Percentiles rank a stretch among this genome's conserved stretches.
Evolutionary conservation across 1,140 invertebrate species (phyloP).

Genomic region (Caenorhabditis inopinata): DNA sequence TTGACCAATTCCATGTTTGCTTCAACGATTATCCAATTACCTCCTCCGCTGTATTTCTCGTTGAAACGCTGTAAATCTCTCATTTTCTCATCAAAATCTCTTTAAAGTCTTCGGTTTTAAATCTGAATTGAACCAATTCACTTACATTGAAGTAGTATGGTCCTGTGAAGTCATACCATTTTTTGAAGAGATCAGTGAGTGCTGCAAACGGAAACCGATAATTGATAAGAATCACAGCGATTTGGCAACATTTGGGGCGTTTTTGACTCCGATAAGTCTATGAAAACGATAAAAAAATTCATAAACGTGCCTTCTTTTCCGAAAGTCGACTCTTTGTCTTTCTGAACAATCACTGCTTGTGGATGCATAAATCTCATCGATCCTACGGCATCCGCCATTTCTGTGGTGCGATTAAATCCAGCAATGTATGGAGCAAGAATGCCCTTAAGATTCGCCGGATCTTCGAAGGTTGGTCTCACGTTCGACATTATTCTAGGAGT

Average conservation of each 20-base stretch:
- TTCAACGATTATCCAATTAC: neutral
- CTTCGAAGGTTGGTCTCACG: neutral
- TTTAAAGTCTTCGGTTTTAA: too few species aligned
- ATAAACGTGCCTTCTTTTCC: constrained; percentile 24
- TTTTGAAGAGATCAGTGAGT: constrained; percentile 19
- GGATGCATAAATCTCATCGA: constrained; percentile 21
- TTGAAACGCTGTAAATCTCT: neutral
- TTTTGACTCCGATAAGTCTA: neutral
- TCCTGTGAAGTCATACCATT: constrained; percentile 25
- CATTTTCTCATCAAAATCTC: too few species aligned
- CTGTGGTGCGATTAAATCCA: constrained; percentile 1
- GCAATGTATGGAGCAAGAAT: neutral
- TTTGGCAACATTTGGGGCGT: constrained; percentile 4
- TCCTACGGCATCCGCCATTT: neutral
- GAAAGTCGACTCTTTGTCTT: neutral
- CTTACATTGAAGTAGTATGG: constrained; percentile 15
- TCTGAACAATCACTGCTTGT: neutral
- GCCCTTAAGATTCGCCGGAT: neutral
- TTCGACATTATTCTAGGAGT: neutral
- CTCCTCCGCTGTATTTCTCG: constrained; percentile 23
- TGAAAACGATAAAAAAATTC: neutral
- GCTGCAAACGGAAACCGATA: constrained; percentile 17
- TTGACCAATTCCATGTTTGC: neutral
- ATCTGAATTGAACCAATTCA: too few species aligned
- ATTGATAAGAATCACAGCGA: neutral